Percentiles rank a stretch among this genome's conserved stretches.
These are phyloP conservation scores for Dryocosmus kuriphilus DNA, from an alignment of 2,888 invertebrate genomes.

Conservation along the genomic window DNA sequence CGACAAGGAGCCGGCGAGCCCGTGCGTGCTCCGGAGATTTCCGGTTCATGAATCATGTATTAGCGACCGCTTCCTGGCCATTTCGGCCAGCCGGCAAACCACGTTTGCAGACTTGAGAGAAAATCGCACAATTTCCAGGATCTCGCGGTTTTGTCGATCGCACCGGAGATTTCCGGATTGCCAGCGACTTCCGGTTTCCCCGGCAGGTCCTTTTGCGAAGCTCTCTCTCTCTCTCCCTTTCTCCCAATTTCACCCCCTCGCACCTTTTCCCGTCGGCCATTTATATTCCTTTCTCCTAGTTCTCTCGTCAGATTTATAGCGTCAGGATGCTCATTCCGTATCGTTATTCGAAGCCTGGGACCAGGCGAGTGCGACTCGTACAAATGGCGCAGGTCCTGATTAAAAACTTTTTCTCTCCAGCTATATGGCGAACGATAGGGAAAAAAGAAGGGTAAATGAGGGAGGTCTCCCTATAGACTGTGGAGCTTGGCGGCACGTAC, in stretches of 20 bases:
- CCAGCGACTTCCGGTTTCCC: slow-evolving; percentile 53
- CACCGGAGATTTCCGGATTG: slow-evolving; percentile 43
- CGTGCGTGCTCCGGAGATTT: slow-evolving; percentile 60
- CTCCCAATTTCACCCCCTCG: not conserved
- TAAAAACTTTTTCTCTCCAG: slow-evolving; percentile 64
- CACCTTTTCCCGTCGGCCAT: slow-evolving; percentile 48
- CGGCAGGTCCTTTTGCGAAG: slow-evolving; percentile 38
- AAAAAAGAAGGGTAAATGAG: slow-evolving; percentile 21
- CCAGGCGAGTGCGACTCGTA: slow-evolving; percentile 46
- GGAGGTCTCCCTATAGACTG: slow-evolving; percentile 10
- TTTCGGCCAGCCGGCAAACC: slow-evolving; percentile 46
- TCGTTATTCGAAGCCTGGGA: slow-evolving; percentile 60
- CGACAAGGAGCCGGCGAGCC: slow-evolving; percentile 51
- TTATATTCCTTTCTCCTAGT: slow-evolving; percentile 16
- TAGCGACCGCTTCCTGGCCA: slow-evolving; percentile 61
- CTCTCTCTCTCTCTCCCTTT: slow-evolving; percentile 21
- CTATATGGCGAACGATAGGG: slow-evolving; percentile 38
- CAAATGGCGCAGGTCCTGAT: slow-evolving; percentile 63
- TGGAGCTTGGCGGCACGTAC: slow-evolving; percentile 8
- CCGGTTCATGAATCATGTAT: slow-evolving; percentile 69
- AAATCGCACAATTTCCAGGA: slow-evolving; percentile 22
- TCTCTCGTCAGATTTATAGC: slow-evolving; percentile 61
- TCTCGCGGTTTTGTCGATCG: slow-evolving; percentile 38
- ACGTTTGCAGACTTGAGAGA: slow-evolving; percentile 28
- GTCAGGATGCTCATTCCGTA: slow-evolving; percentile 64